A percentile compares a stretch with the other conserved stretches of the same genome.
phyloP scores from a whole-genome alignment of 2,113 vertebrate genomes.

The Sebastes schlegelii region DNA sequence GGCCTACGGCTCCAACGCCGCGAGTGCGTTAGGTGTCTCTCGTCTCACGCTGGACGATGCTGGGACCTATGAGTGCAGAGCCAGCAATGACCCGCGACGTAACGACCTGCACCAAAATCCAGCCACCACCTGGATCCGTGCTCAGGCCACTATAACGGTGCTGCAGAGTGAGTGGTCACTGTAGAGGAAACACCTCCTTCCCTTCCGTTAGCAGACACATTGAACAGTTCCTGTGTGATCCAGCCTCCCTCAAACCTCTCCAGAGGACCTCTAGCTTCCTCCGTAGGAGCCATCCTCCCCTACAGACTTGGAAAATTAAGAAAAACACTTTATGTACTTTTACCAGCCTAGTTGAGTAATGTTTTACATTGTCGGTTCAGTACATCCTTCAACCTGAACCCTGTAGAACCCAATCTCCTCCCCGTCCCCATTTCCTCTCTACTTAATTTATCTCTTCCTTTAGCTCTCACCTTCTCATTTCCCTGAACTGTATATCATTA shows the following conservation, averaged over 20 bases:
- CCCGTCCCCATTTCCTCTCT: neutral
- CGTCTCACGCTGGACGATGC: constrained; percentile 92
- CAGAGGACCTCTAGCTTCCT: constrained; percentile 49
- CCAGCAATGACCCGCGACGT: constrained; percentile 96
- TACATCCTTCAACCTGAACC: constrained; percentile 1
- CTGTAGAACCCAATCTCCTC: neutral
- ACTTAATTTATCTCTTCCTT: neutral
- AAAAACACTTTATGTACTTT: constrained; percentile 26
- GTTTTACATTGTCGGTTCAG: constrained; percentile 10
- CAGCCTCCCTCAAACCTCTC: constrained; percentile 51
- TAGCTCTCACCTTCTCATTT: constrained; percentile 8
- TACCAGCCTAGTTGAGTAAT: constrained; percentile 4
- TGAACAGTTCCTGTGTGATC: constrained; percentile 34
- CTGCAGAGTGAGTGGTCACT: constrained; percentile 95
- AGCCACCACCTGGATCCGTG: constrained; percentile 96
- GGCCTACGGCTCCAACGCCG: constrained; percentile 92
- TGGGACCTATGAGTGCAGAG: constrained; percentile 98
- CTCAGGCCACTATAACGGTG: constrained; percentile 96
- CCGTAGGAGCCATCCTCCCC: constrained; percentile 41
- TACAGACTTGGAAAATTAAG: constrained; percentile 20
- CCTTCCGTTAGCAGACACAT: constrained; percentile 1
- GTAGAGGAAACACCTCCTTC: constrained; percentile 35
- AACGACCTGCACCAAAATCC: constrained; percentile 97
- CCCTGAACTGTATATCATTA: neutral
- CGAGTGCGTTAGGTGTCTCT: constrained; percentile 92